Evolutionary conservation across 1,140 invertebrate genomes (phyloP), one percentile per base, ranked within the genome.

Genomic region (Ectropis grisescens): DNA sequence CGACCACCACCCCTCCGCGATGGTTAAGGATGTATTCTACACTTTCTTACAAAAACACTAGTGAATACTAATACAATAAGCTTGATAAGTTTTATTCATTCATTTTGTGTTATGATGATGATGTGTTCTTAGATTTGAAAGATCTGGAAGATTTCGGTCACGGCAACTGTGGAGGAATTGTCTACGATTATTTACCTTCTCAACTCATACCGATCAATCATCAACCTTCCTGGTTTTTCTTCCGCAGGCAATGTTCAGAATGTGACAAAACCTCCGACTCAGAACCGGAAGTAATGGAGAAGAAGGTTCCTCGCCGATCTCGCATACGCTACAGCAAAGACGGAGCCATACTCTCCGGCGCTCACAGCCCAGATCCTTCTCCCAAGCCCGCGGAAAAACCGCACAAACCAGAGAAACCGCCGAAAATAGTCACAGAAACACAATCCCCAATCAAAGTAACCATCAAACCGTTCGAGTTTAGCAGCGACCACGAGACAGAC

Each of bases 191-290:
- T n/a, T n/a, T n/a, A n/a, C n/a, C n/a, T n/a, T n/a, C n/a, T n/a
- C n/a, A n/a, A n/a, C n/a, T n/a, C n/a, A n/a, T n/a, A n/a, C n/a
- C n/a, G n/a, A n/a, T n/a, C n/a, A n/a, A n/a, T n/a, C n/a, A n/a
- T n/a, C n/a, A n/a, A n/a, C n/a, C n/a, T n/a, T n/a, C n/a, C n/a
- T n/a, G n/a, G n/a, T n/a, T n/a, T 19, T 19, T 8, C 3, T 19
- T 53, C 65, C 58, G 15, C 50, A 91, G 89, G 89, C 93, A 94
- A 84, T 95, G 93, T 66, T 94, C 93, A 0, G 93, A 95, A 69
- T 95, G 93, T 57, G 92, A 94, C 62, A 94, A 93, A 54, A 91
- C 91, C 1, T 91, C 91, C 1, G 90, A 90, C 29, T 93, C 91
- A 0, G 90, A 92, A 55, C 79, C 83, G 0, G 90, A 93, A 48